Conservation (phyloP, 92 coral and sea anemone species). For the Anthopleura xanthogrammica region DNA sequence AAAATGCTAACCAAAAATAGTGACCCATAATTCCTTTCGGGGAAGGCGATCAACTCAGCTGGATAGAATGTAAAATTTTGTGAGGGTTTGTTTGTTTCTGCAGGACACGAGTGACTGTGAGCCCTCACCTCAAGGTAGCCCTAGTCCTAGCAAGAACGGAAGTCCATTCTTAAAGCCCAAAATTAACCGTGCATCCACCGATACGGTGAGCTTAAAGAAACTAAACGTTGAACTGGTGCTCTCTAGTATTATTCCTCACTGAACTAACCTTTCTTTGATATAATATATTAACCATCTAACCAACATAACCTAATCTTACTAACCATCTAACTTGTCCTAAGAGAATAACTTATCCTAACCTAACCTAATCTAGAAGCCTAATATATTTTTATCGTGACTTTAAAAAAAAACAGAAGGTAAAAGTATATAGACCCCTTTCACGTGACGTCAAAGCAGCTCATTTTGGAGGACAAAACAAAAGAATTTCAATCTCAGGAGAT, state of each 20-base stretch:
- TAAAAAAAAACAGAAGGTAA: too few relatives aligned
- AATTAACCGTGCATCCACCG: conserved; percentile 32
- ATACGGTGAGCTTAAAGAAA: conserved; percentile 29
- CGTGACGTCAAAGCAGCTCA: too few relatives aligned
- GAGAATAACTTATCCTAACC: background rate
- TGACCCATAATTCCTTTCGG: too few relatives aligned
- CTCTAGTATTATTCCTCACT: too few relatives aligned
- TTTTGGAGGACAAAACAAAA: too few relatives aligned
- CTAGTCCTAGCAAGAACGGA: conserved; percentile 25
- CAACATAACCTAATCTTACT: background rate
- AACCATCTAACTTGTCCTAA: background rate
- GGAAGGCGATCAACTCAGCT: too few relatives aligned
- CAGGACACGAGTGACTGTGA: conserved; percentile 34
- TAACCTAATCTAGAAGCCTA: background rate
- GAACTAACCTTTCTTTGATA: too few relatives aligned
- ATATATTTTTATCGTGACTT: too few relatives aligned
- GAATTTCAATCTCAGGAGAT: too few relatives aligned
- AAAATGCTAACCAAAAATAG: too few relatives aligned
- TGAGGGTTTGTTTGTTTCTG: background rate
- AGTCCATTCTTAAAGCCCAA: conserved; percentile 41
- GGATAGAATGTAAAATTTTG: background rate
- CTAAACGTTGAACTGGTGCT: background rate
- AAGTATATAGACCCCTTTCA: too few relatives aligned
- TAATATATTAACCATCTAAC: too few relatives aligned
- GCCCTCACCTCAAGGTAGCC: conserved; percentile 31